phyloP scores from a whole-genome alignment of 1,140 invertebrate species.

The Cryptotermes secundus region DNA sequence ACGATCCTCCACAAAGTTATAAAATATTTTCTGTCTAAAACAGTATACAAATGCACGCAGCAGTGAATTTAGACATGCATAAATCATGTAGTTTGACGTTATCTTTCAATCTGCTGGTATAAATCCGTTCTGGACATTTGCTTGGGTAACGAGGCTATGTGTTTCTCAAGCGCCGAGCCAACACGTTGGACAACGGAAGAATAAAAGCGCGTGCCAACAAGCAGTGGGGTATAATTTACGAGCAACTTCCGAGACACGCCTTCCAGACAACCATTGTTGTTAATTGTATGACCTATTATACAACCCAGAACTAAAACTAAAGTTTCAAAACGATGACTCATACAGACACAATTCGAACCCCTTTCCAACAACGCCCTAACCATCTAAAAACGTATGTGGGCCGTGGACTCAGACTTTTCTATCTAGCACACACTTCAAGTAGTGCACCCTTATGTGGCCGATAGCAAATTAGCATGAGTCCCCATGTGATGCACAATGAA shows the following conservation, averaged over 20 bases:
- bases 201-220: constrained; percentile 3
- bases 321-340: not conserved
- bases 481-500: too few species aligned
- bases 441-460: too few species aligned
- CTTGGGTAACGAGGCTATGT: not conserved
- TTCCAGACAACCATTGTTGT: constrained; percentile 1
- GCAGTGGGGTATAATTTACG: not conserved
- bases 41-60: too few species aligned
- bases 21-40: too few species aligned
- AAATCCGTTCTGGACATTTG: not conserved
- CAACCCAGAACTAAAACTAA: not conserved
- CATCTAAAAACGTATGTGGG: not conserved
- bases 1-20: too few species aligned
- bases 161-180: not conserved
- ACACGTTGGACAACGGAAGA: not conserved
- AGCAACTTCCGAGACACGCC: constrained; percentile 1
- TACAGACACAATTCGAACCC: not conserved
- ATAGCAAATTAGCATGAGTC: too few species aligned
- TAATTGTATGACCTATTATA: constrained; percentile 12
- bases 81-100: not conserved
- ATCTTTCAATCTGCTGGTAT: not conserved
- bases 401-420: not conserved
- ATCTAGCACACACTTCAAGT: too few species aligned
- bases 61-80: not conserved
- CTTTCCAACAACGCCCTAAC: not conserved